Conservation (phyloP, 2,113 vertebrate species). For the Odocoileus virginianus region DNA sequence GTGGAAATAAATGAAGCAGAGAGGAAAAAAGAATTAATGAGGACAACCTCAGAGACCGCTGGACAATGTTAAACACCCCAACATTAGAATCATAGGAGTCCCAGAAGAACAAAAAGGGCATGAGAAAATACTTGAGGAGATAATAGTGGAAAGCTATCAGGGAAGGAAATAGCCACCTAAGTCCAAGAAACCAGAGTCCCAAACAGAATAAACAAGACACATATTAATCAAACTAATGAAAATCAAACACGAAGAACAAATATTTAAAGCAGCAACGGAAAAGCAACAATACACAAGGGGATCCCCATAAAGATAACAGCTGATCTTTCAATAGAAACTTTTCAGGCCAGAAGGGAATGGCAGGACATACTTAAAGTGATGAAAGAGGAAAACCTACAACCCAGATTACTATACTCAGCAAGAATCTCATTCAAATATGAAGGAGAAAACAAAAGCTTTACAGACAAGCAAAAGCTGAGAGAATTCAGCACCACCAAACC, state of each 20-base stretch:
- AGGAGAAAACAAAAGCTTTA: background rate
- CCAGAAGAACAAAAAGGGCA: background rate
- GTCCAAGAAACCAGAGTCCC: background rate
- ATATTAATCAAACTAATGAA: background rate
- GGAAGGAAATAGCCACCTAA: background rate
- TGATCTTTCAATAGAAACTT: background rate
- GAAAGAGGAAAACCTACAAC: background rate
- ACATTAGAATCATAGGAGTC: background rate
- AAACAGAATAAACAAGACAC: background rate
- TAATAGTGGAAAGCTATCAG: background rate
- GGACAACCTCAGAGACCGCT: background rate
- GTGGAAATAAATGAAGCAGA: background rate
- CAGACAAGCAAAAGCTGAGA: background rate
- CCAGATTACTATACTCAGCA: background rate
- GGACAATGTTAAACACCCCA: background rate
- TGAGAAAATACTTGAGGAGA: background rate
- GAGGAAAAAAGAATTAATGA: background rate
- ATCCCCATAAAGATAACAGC: background rate
- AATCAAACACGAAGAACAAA: background rate
- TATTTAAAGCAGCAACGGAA: background rate
- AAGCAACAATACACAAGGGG: background rate
- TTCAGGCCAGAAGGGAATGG: background rate
- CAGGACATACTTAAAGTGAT: background rate
- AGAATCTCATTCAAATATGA: background rate
- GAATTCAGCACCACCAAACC: background rate